Evolutionary conservation across 2,797 vertebrate genomes (phyloP), one percentile per base, ranked within the genome.

Genomic region (Karalla daura): DNA sequence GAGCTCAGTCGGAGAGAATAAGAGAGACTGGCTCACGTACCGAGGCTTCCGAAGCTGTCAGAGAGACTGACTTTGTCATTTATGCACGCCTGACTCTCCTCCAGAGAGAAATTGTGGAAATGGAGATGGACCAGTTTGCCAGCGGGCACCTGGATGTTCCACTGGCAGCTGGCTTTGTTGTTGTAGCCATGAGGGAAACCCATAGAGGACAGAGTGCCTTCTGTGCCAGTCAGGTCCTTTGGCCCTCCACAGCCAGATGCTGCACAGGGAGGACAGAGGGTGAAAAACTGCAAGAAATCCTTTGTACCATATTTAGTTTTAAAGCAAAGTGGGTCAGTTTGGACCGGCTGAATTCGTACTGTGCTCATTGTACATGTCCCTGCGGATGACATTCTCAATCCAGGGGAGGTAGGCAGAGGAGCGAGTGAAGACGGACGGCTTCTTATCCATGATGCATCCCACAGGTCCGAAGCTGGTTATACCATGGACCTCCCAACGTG

Each of bases 401-500:
- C 93, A 95, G 21, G 89, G 84, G 30, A 92, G 24, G 80, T 94
- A 94, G 27, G 92, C 89, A 24, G 92, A 94, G 27, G 69, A 63
- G 25, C 92, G 92, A 5, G 93, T 94, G 82, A 95, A 95, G 53
- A 95, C 92, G 1, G 92, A 94, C 17, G 94, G 93, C 68, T 95
- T 95, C 83, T 94, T 94, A 73, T 95, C 69, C 92, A 94, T 92
- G 9, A 94, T 90, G 60, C 94, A 95, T 36, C 94, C 92, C n/a
- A 94, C 73, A 8, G 92, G 91, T n/a, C 94, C 94, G 27, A 95
- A 95, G 79, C 94, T 94, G 66, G 93, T 94, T 65, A 94, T 93
- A 24, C 93, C 92, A 17, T 94, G 93, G 55, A 94, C 78, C 61
- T 93, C 91, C 93, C 93, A 94, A 14, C 85, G 71, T 20, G 35